Evolutionary conservation across 1,140 invertebrate genomes (phyloP).

Genomic region (Apis laboriosa): DNA sequence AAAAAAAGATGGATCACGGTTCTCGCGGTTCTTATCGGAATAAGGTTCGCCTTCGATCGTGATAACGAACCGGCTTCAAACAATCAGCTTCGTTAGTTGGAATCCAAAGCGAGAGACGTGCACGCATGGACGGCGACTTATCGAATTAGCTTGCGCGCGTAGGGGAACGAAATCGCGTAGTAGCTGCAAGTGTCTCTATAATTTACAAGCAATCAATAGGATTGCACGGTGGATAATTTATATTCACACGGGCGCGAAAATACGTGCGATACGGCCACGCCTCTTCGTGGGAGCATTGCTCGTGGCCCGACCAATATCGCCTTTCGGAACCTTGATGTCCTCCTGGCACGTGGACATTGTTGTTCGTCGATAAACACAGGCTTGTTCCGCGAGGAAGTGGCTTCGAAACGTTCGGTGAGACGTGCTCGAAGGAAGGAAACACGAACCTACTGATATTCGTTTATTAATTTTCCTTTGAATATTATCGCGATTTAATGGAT

Average conservation of each 20-base stretch:
- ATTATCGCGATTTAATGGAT: too few relatives aligned
- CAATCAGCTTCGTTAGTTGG: neutral
- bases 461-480: too few relatives aligned
- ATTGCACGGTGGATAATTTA: conserved; percentile 20
- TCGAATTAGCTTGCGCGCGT: conserved; percentile 16
- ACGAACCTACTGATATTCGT: too few relatives aligned
- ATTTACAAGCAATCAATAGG: conserved; percentile 40
- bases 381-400: neutral
- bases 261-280: conserved; percentile 12
- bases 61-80: conserved; percentile 2
- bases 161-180: neutral
- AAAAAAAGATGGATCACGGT: neutral
- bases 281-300: conserved; percentile 34
- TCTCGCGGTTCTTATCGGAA: neutral
- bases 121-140: neutral
- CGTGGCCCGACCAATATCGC: conserved; percentile 27
- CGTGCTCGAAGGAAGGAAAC: neutral
- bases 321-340: conserved; percentile 4
- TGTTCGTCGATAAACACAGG: neutral
- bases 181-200: conserved; percentile 12
- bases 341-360: neutral
- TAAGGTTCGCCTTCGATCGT: neutral
- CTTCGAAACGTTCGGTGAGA: neutral
- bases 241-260: conserved; percentile 25
- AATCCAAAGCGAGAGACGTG: neutral